Base-by-base conservation (phyloP, 2,888 invertebrate species). In the Serrognathus titanus region DNA sequence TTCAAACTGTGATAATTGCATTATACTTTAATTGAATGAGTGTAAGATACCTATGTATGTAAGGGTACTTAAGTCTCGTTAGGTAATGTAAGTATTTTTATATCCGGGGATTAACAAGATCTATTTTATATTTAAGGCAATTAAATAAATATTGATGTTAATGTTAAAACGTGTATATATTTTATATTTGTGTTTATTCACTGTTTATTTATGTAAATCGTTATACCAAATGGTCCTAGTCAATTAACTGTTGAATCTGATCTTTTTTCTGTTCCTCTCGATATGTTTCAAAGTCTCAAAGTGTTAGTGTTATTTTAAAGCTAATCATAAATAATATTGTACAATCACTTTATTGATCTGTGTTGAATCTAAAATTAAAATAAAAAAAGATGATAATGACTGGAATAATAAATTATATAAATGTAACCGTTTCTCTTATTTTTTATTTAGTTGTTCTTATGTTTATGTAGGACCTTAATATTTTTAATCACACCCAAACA, bases 1-100 rank as follows among this genome's bases (percentile, higher is more conserved):
- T 53, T 16, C 24, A 46, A 53, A 53, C 53, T 53, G 53, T 53
- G 53, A 53, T 53, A 53, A 41, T 41, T 41, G n/a, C 39, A 41
- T 41, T 41, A 16, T 10, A 43, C 20, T 43, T 43, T 16, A 39
- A 39, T 6, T 31, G 24, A 31, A 31, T 31, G 24, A 31, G 24
- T 31, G 43, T 43, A 20, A 31, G 24, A 7, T 31, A 16, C 16
- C 16, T 16, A 16, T 16, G 16, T 16, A 16, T 31, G 24, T 3
- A 31, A 31, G 16, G 16, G 24, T 20, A 20, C 20, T 20, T 20
- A 20, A 20, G 4, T 45, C 37, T 35, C 39, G 47, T 10, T 54
- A 49, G 43, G 36, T 7, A 37, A 16, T 24, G 16, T 37, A 54
- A 48, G 47, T 54, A 54, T 54, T 54, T 54, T 54, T 54, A 49